Evolutionary conservation across 2,888 invertebrate species (phyloP).

Genomic region (Arctia plantaginis): DNA sequence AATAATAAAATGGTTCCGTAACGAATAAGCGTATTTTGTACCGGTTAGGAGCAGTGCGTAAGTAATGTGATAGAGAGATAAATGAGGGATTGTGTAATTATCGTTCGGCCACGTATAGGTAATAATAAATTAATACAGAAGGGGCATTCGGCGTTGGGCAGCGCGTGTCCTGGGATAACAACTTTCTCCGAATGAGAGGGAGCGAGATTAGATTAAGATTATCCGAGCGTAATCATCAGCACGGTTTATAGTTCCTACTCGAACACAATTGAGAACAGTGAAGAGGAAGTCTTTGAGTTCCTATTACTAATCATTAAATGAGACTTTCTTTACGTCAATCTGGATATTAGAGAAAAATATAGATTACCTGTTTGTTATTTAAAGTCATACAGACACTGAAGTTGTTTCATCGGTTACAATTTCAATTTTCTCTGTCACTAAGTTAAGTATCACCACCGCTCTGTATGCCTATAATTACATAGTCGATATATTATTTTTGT

Average conservation of each 20-base stretch:
- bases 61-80: constrained; percentile 34
- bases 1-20: constrained; percentile 29
- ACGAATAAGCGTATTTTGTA: constrained; percentile 11
- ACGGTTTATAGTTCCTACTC: constrained; percentile 73
- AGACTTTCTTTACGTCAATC: constrained; percentile 43
- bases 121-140: constrained; percentile 47
- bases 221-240: constrained; percentile 76
- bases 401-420: neutral
- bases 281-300: constrained; percentile 67
- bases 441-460: neutral
- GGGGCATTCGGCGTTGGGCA: constrained; percentile 35
- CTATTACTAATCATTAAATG: constrained; percentile 52
- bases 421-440: neutral
- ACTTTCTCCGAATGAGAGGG: constrained; percentile 76
- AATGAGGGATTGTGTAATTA: constrained; percentile 48
- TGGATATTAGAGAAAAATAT: constrained; percentile 40
- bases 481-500: neutral
- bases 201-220: constrained; percentile 74
- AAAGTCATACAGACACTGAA: constrained; percentile 14
- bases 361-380: constrained; percentile 20
- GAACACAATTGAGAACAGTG: constrained; percentile 65
- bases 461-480: neutral
- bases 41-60: constrained; percentile 18
- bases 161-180: constrained; percentile 55
- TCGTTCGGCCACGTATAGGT: constrained; percentile 43